Percentiles rank a stretch among this genome's conserved stretches.
Evolutionary conservation across 2,888 invertebrate species (phyloP).

Genomic region (Heliconius hortense): DNA sequence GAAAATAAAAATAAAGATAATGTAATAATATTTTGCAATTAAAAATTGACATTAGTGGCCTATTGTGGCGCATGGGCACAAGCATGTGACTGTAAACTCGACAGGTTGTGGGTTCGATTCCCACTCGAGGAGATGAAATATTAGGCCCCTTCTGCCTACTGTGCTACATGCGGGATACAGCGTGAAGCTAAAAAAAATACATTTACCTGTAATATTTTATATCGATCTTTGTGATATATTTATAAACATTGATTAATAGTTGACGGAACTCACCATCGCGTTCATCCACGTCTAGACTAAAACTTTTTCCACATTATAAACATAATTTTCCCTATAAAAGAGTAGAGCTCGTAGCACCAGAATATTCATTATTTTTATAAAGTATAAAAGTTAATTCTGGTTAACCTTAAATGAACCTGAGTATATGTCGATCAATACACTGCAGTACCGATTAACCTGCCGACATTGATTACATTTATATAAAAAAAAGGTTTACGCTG

Average conservation of each 20-base stretch:
- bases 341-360: too few species aligned
- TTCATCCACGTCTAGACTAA: neutral
- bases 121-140: too few species aligned
- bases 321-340: too few species aligned
- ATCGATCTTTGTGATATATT: neutral
- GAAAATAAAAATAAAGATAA: too few species aligned
- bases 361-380: neutral
- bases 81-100: too few species aligned
- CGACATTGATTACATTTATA: conserved; percentile 17
- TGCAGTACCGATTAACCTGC: conserved; percentile 12
- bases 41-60: too few species aligned
- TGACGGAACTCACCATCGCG: neutral
- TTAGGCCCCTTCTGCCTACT: too few species aligned
- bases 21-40: too few species aligned
- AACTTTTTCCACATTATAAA: neutral
- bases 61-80: too few species aligned
- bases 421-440: conserved; percentile 17
- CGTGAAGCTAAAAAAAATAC: too few species aligned
- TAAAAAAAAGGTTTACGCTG: neutral
- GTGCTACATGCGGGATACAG: too few species aligned
- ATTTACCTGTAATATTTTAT: neutral
- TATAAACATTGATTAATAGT: neutral
- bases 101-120: too few species aligned
- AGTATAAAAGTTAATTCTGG: neutral
- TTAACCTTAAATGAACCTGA: conserved; percentile 2